phyloP scores from a whole-genome alignment of 2,797 vertebrate genomes.

The Lepilemur ruficaudatus region DNA sequence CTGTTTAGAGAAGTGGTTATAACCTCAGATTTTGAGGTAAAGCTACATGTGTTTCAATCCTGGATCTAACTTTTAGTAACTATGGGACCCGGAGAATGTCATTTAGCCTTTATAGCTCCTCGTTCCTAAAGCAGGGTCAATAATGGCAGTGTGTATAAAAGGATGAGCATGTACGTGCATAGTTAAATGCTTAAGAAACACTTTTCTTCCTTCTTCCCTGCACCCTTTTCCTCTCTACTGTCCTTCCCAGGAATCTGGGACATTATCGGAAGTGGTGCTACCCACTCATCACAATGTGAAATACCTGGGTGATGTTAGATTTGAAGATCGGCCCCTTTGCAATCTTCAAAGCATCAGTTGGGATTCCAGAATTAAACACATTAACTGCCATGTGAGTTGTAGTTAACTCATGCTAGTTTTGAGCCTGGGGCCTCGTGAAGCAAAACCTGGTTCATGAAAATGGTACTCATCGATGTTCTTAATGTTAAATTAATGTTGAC shows the following conservation, averaged over 20 bases:
- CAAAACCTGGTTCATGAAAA: too few relatives aligned
- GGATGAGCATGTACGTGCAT: background rate
- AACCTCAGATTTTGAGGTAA: background rate
- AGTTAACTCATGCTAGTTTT: too few relatives aligned
- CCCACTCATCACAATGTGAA: background rate
- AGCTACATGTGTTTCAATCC: background rate
- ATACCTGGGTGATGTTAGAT: background rate
- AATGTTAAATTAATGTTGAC: too few relatives aligned
- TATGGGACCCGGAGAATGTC: conserved; percentile 1
- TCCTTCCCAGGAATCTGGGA: background rate
- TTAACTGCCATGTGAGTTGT: too few relatives aligned
- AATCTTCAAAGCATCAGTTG: background rate
- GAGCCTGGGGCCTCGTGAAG: too few relatives aligned
- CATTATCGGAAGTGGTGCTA: background rate
- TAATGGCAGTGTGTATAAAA: background rate
- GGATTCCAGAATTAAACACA: background rate
- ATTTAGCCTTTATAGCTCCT: background rate
- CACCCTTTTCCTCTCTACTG: background rate
- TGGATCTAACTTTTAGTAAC: background rate
- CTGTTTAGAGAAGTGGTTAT: background rate
- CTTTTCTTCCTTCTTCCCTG: background rate
- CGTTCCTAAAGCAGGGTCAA: background rate
- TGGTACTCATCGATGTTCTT: too few relatives aligned
- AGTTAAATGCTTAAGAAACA: background rate
- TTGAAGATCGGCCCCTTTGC: background rate